These are phyloP conservation scores for Sapayoa aenigma DNA, from an alignment of 2,113 vertebrate genomes.

Conservation along the genomic window DNA sequence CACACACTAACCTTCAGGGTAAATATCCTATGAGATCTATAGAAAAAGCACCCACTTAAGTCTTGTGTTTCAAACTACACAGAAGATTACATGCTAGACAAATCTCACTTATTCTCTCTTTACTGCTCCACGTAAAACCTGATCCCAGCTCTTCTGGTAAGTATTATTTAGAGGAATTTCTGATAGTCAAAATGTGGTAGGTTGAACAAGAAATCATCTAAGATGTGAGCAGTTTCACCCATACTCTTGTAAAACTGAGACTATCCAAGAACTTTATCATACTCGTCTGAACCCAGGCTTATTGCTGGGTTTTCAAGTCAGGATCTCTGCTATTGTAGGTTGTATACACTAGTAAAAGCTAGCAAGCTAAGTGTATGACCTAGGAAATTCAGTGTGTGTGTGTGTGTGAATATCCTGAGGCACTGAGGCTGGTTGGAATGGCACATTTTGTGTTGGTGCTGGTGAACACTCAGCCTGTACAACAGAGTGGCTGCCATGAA, in stretches of 20 bases:
- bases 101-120: not conserved
- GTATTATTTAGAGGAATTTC: not conserved
- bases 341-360: not conserved
- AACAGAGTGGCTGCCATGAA: not conserved
- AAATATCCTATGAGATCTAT: not conserved
- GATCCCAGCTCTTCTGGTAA: not conserved
- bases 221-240: not conserved
- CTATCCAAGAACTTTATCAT: not conserved
- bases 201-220: not conserved
- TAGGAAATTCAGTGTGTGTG: not conserved
- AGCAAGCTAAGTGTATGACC: not conserved
- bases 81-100: not conserved
- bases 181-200: not conserved
- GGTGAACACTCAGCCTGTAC: not conserved
- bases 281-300: not conserved
- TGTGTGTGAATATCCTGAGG: too few relatives aligned
- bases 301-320: not conserved
- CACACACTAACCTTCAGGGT: not conserved
- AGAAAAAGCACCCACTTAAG: not conserved
- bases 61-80: not conserved
- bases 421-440: fast-evolving
- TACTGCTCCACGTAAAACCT: not conserved
- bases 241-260: not conserved
- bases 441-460: not conserved
- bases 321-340: not conserved